Base-by-base conservation (phyloP, 2,113 vertebrate species). In the Archilochus colubris region DNA sequence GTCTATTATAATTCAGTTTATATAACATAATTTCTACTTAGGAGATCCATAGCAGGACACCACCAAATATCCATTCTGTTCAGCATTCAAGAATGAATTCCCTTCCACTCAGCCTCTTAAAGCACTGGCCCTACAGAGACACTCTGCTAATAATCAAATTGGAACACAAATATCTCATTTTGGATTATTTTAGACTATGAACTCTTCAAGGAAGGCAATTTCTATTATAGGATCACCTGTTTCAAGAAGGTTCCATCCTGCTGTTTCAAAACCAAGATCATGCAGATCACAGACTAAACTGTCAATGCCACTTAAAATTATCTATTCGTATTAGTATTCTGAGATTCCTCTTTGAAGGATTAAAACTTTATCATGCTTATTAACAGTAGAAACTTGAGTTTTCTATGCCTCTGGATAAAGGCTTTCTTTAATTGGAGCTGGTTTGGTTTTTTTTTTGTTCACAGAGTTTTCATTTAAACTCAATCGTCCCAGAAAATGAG, bases 401-500 rank as follows among this genome's bases (percentile, higher is more conserved):
- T 75, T 78, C 57, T 70, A 3, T 74, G 73, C 38, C 57, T 83
- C 64, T 86, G 86, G 84, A 67, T 62, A 77, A 91, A 86, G 80
- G 15, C 54, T 94, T 86, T 88, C 30, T 40, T 82, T 91, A 86
- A 93, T 88, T 62, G 74, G 73, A 86, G 74, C 36, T 70, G 69
- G 8, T 36, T n/a, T n/a, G 61, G 57, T 74, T 28, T 53, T 83
- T 43, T 66, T 88, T 92, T 92, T 92, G 51, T 84, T 91, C 69
- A 36, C 9, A 20, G 58, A 43, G 48, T 88, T 93, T 88, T 63
- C 48, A 75, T 84, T 77, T 91, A 81, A 88, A 95, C 48, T 51
- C 86, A 74, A 88, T 81, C 57, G 83, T 81, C 64, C n/a, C 48
- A 75, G 91, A 86, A 94, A 92, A 91, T 67, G 31, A 83, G 76